Evolutionary conservation across 2,888 invertebrate species (phyloP).

Genomic region (Andrena bucephala): DNA sequence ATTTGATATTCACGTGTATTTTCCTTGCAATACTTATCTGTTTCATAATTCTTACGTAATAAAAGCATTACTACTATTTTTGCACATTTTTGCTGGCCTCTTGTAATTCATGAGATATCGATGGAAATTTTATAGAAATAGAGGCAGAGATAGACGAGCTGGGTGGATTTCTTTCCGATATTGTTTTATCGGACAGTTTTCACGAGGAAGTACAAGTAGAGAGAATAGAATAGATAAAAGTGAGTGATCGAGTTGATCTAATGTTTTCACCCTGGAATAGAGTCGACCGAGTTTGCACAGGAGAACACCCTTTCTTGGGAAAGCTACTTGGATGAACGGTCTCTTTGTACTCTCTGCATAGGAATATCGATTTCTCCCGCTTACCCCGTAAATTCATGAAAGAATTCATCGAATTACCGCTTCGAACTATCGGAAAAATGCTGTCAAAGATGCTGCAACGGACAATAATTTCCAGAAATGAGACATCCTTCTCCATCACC

Average conservation of each 20-base stretch:
- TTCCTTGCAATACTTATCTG: too few species aligned
- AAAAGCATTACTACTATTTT: too few species aligned
- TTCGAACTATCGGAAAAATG: neutral
- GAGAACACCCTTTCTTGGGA: constrained; percentile 42
- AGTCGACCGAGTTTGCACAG: constrained; percentile 56
- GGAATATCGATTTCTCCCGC: constrained; percentile 19
- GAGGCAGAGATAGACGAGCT: neutral
- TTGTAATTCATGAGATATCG: constrained; percentile 46
- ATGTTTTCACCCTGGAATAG: constrained; percentile 61
- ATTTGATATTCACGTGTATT: too few species aligned
- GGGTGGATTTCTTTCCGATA: constrained; percentile 54
- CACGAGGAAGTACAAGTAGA: constrained; percentile 30
- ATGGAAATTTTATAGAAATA: neutral
- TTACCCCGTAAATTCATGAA: neutral
- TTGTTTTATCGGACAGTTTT: constrained; percentile 65
- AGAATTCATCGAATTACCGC: neutral
- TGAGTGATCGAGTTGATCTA: constrained; percentile 66
- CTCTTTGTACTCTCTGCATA: neutral
- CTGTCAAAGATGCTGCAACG: too few species aligned
- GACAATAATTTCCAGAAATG: too few species aligned
- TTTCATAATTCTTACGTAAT: too few species aligned
- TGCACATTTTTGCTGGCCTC: too few species aligned
- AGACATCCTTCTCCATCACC: too few species aligned
- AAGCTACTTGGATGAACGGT: constrained; percentile 17
- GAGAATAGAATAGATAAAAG: constrained; percentile 49